phyloP scores from a whole-genome alignment of 2,797 vertebrate genomes.

The Myotis vivesi region DNA sequence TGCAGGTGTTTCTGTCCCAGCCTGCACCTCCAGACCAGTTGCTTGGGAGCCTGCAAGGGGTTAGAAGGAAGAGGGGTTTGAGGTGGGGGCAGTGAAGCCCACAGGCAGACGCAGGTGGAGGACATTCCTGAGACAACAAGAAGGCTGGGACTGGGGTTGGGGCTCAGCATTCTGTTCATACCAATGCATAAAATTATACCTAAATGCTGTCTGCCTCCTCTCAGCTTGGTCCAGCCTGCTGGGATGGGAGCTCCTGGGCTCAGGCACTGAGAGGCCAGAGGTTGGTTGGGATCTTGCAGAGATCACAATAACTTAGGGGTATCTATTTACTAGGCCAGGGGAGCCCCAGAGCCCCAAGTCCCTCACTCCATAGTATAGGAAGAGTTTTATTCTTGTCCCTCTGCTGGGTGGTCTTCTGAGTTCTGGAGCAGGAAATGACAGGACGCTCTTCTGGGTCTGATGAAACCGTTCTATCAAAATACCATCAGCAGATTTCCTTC shows the following conservation, averaged over 20 bases:
- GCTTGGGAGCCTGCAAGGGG: accelerated
- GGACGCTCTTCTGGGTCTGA: neutral
- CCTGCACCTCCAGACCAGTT: neutral
- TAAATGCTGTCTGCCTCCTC: too few relatives aligned
- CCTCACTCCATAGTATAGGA: neutral
- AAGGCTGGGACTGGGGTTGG: neutral
- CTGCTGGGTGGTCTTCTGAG: neutral
- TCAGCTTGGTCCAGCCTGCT: neutral
- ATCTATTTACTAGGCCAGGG: neutral
- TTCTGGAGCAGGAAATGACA: neutral
- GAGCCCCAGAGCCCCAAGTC: neutral
- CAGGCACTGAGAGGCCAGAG: neutral
- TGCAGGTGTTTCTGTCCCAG: neutral
- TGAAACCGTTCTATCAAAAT: neutral
- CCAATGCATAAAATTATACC: too few relatives aligned
- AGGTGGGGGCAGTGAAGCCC: neutral
- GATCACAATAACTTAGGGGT: neutral
- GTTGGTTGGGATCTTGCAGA: neutral
- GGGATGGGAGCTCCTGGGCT: too few relatives aligned
- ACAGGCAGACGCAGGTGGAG: neutral
- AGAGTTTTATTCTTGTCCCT: too few relatives aligned
- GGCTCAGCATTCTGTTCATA: neutral
- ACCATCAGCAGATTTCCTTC: neutral
- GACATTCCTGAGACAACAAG: neutral
- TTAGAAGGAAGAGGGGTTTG: neutral